These are phyloP conservation scores for Aradophagus sp. DNA, from an alignment of 1,140 invertebrate genomes.

Conservation along the genomic window DNA sequence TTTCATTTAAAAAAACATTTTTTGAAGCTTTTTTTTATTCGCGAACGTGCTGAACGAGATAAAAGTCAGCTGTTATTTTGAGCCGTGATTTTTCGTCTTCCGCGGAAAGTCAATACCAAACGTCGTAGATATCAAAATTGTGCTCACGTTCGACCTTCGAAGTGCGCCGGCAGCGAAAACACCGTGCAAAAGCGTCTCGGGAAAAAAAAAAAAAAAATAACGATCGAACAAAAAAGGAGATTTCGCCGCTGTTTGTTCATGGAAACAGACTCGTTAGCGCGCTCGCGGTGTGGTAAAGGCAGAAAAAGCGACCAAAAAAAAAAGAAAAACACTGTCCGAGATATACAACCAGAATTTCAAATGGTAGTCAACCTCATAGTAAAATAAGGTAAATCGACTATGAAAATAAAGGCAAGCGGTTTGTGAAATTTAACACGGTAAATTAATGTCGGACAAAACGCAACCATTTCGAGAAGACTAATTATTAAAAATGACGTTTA, in stretches of 20 bases:
- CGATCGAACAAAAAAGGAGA: constrained; percentile 29
- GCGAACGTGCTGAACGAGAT: no score
- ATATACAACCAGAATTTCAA: constrained; percentile 31
- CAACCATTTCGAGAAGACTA: constrained; percentile 4
- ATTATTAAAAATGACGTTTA: constrained; percentile 9
- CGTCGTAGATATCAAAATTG: constrained; percentile 31
- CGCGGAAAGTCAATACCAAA: constrained; percentile 26
- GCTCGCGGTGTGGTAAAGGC: background rate
- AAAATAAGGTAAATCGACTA: constrained; percentile 26
- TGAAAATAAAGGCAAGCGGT: constrained; percentile 12
- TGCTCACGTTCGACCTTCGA: constrained; percentile 45
- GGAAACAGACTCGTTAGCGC: constrained; percentile 33
- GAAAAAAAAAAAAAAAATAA: no score
- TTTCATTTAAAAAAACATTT: no score
- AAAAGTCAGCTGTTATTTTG: no score
- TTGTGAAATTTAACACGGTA: constrained; percentile 21
- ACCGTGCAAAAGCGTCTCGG: constrained; percentile 30
- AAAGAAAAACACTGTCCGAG: constrained; percentile 6
- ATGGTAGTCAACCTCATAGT: constrained; percentile 11
- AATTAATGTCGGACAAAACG: constrained; percentile 15
- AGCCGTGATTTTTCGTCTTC: constrained; percentile 11
- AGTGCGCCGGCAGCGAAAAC: constrained; percentile 29
- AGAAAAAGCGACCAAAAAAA: no score
- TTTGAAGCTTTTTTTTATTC: no score
- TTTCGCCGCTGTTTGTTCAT: constrained; percentile 20